Evolutionary conservation across 2,797 vertebrate genomes (phyloP), one percentile per base, ranked within the genome.

Genomic region (Takifugu rubripes): DNA sequence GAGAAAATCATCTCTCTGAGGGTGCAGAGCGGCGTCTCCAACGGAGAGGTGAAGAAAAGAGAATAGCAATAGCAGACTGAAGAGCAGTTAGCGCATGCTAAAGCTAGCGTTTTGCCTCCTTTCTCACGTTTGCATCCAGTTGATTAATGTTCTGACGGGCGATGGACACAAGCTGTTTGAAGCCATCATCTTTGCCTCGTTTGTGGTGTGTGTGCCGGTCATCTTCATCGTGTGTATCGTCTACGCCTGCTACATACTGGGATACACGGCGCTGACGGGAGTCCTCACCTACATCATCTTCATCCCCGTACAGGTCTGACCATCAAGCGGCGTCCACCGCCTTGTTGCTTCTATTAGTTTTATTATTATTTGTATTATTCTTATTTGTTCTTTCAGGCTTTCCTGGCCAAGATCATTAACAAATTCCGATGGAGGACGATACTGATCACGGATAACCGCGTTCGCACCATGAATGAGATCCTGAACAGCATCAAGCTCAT

Each of bases 401-500:
- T 79, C 17, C 67, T 92, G 67, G 89, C 83, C 51, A 90, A 77
- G 66, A 62, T 92, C 59, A 93, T 86, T 6, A 76, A 75, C 49
- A 26, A 52, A 17, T 89, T 92, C 70, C 79, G 88, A 66, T 68
- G 72, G 75, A 85, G 67, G 25, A 74, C 87, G 40, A 75, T 92
- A 44, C 27, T 47, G 6, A 59, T 89, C 67, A 93, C 91, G 0
- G 92, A 92, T 80, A 87, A 60, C 44, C 83, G 89, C 1, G 87
- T 94, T 48, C 88, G 88, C 66, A 92, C 85, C 16, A 93, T 92
- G 89, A 94, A 91, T 15, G 90, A 95, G 78, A 83, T 94, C 77
- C 89, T 95, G 67, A 93, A 61, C 59, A 90, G 89, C 82, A 91
- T 93, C 71, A 94, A 93, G 78, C 89, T 94, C 48, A 94, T 94